Conservation (phyloP, 2,888 invertebrate genomes). For the Pardosa pseudoannulata region DNA sequence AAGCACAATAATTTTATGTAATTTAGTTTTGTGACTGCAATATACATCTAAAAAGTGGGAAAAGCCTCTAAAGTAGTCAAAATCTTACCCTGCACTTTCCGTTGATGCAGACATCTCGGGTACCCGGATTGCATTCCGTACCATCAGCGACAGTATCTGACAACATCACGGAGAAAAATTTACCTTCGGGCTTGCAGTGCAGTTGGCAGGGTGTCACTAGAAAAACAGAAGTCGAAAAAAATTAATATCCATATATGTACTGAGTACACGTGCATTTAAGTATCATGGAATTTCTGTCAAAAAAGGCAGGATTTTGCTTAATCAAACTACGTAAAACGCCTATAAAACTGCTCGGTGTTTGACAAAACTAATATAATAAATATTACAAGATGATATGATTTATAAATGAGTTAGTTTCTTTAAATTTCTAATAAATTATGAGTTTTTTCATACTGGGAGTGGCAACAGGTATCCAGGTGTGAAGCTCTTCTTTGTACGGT, state of each 20-base stretch:
- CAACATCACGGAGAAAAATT: slow-evolving; percentile 85
- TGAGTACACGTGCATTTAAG: no score
- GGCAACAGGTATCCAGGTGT: slow-evolving; percentile 80
- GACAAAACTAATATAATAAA: no score
- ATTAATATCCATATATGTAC: background rate
- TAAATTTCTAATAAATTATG: no score
- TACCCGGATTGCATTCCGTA: slow-evolving; percentile 89
- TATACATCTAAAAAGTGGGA: no score
- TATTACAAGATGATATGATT: no score
- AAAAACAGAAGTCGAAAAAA: slow-evolving; percentile 28
- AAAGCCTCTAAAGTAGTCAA: slow-evolving; percentile 73
- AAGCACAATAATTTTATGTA: no score
- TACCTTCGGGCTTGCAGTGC: slow-evolving; percentile 87
- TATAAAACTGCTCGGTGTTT: no score
- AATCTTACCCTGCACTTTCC: slow-evolving; percentile 86
- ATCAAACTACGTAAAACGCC: no score
- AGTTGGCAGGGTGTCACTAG: slow-evolving; percentile 84
- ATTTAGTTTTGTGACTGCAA: no score
- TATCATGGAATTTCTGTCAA: no score
- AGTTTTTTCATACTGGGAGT: slow-evolving; percentile 78
- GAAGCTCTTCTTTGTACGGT: slow-evolving; percentile 79
- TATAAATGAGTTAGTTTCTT: no score
- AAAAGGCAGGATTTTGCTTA: no score
- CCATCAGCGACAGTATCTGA: slow-evolving; percentile 88
- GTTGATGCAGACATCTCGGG: slow-evolving; percentile 89